Percentiles rank a stretch among this genome's conserved stretches.
Evolutionary conservation across 2,113 vertebrate species (phyloP).

Genomic region (Muscicapa adusta): DNA sequence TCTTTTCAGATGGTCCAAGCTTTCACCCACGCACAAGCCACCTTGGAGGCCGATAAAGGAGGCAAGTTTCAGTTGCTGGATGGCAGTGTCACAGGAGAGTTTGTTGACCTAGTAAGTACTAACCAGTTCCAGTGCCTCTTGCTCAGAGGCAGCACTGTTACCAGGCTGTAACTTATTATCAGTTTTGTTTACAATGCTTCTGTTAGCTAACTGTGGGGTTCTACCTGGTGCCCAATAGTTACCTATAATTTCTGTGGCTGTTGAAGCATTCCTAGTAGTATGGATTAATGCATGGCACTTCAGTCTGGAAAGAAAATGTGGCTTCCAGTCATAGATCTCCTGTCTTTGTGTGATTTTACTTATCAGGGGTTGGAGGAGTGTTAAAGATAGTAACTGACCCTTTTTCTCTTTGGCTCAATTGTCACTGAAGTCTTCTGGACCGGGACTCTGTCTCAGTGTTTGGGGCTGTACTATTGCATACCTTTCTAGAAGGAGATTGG

Average conservation of each 20-base stretch:
- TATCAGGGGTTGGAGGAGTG: background rate
- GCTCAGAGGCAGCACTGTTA: background rate
- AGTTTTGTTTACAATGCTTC: background rate
- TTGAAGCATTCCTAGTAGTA: background rate
- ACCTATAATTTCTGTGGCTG: rapidly evolving
- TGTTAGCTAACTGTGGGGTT: background rate
- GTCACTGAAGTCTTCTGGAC: background rate
- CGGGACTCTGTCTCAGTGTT: background rate
- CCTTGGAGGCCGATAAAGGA: slow-evolving; percentile 81
- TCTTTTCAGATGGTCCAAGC: slow-evolving; percentile 84
- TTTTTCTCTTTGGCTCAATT: background rate
- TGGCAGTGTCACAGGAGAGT: slow-evolving; percentile 85
- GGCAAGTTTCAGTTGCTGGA: slow-evolving; percentile 87
- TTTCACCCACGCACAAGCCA: slow-evolving; percentile 84
- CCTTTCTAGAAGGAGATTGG: background rate
- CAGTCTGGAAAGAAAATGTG: background rate
- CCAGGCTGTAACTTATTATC: background rate
- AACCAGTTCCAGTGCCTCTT: background rate
- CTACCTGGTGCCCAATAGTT: background rate
- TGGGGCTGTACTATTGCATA: background rate
- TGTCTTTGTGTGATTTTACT: background rate
- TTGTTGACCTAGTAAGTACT: slow-evolving; percentile 85
- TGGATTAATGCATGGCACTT: background rate
- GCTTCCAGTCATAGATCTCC: background rate
- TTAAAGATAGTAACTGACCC: background rate